Evolutionary conservation across 2,113 vertebrate genomes (phyloP).

Genomic region (Takifugu flavidus): DNA sequence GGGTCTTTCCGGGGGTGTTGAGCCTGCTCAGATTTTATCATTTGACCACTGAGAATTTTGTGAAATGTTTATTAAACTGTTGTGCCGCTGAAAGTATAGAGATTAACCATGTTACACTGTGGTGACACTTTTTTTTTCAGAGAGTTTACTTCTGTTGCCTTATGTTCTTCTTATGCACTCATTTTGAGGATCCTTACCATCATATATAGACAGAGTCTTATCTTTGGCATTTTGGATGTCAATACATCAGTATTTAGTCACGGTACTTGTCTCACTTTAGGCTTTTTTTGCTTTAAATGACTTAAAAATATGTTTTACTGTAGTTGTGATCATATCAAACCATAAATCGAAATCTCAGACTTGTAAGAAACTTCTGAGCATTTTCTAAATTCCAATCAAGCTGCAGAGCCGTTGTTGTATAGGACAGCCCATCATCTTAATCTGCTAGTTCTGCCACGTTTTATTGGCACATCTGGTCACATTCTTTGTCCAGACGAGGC

Average conservation of each 20-base stretch:
- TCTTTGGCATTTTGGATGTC: no score
- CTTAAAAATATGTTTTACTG: no score
- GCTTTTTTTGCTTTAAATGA: not conserved
- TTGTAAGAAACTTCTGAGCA: not conserved
- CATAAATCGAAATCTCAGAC: not conserved
- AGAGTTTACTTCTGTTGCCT: constrained; percentile 38
- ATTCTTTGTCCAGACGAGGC: no score
- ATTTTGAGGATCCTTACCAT: constrained; percentile 29
- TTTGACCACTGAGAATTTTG: no score
- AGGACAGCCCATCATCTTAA: not conserved
- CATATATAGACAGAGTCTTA: constrained; percentile 1
- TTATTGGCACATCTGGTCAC: no score
- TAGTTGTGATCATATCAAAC: constrained; percentile 1
- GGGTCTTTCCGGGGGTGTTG: no score
- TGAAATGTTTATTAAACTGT: constrained; percentile 28
- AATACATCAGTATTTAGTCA: not conserved
- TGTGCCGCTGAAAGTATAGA: constrained; percentile 7
- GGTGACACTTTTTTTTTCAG: constrained; percentile 9
- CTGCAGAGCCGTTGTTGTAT: constrained; percentile 2
- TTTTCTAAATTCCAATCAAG: constrained; percentile 29
- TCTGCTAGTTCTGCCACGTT: no score
- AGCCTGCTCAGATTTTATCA: no score
- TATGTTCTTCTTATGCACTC: constrained; percentile 55
- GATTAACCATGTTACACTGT: constrained; percentile 9
- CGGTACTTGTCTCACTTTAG: not conserved